Evolutionary conservation across 2,797 vertebrate species (phyloP).

Genomic region (Pangasius mekongensis): DNA sequence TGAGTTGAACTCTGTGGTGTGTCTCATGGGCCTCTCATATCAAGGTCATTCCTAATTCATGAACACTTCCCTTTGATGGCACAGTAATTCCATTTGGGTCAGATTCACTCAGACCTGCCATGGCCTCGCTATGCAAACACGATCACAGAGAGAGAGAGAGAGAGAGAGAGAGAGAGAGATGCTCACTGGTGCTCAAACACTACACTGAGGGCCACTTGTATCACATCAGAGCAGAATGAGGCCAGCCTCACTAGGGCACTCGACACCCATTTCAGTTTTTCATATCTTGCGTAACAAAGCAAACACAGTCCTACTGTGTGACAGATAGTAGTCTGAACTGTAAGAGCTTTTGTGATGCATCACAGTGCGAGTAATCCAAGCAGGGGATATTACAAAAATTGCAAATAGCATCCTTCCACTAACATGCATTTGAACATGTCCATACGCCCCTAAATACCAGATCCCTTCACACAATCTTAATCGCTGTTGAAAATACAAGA

Average conservation of each 20-base stretch:
- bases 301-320: neutral
- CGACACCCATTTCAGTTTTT: constrained; percentile 23
- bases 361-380: neutral
- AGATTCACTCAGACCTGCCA: constrained; percentile 46
- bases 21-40: constrained; percentile 51
- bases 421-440: neutral
- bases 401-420: neutral
- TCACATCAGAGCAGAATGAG: constrained; percentile 44
- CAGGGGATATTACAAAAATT: neutral
- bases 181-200: constrained; percentile 24
- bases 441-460: neutral
- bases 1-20: constrained; percentile 51
- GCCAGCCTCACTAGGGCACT: constrained; percentile 32
- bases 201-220: constrained; percentile 38
- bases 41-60: constrained; percentile 66
- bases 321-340: constrained; percentile 2
- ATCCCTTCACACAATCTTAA: neutral
- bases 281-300: constrained; percentile 17
- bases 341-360: neutral
- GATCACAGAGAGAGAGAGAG: constrained; percentile 46
- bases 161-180: constrained; percentile 36
- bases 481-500: neutral
- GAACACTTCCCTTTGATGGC: constrained; percentile 60
- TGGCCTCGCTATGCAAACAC: constrained; percentile 35
- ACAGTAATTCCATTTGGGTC: constrained; percentile 61